phyloP scores from a whole-genome alignment of 37 sponge, comb jelly and placozoan genomes.

The Chondrilla cf. caribensis region DNA sequence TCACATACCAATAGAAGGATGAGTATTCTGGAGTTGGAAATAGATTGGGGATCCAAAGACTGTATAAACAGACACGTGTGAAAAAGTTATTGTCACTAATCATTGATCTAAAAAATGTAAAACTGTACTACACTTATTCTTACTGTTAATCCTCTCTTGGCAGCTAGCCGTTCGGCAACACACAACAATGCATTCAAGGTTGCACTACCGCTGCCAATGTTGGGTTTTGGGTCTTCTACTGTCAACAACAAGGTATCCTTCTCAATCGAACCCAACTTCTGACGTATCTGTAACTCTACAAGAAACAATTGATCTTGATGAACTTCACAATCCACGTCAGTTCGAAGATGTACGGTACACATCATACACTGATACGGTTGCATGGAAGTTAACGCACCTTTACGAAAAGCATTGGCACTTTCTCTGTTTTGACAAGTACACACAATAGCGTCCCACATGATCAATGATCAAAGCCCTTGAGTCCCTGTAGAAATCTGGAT shows the following conservation, averaged over 20 bases:
- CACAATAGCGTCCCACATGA: conserved; percentile 56
- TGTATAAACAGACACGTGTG: not conserved
- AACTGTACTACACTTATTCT: not conserved
- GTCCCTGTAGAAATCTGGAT: too few relatives aligned
- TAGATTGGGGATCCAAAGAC: conserved; percentile 43
- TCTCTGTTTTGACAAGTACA: conserved; percentile 70
- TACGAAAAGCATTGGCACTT: conserved; percentile 47
- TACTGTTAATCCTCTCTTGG: conserved; percentile 47
- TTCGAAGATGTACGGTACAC: too few relatives aligned
- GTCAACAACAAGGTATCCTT: conserved; percentile 43
- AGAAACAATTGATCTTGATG: not conserved
- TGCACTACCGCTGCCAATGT: conserved; percentile 82
- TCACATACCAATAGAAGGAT: conserved; percentile 51
- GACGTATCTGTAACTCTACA: conserved; percentile 65
- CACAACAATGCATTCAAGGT: conserved; percentile 72
- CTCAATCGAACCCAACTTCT: conserved; percentile 45
- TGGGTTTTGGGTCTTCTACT: conserved; percentile 80
- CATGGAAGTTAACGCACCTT: conserved; percentile 23
- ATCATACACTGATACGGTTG: too few relatives aligned
- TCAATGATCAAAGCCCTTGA: too few relatives aligned
- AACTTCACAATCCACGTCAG: not conserved
- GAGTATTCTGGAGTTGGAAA: conserved; percentile 53
- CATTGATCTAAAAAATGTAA: not conserved
- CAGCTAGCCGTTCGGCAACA: conserved; percentile 63
- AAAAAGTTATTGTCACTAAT: not conserved